Evolutionary conservation across 2,888 invertebrate species (phyloP), one percentile per base, ranked within the genome.

Genomic region (Agonopterix alstromeriana): DNA sequence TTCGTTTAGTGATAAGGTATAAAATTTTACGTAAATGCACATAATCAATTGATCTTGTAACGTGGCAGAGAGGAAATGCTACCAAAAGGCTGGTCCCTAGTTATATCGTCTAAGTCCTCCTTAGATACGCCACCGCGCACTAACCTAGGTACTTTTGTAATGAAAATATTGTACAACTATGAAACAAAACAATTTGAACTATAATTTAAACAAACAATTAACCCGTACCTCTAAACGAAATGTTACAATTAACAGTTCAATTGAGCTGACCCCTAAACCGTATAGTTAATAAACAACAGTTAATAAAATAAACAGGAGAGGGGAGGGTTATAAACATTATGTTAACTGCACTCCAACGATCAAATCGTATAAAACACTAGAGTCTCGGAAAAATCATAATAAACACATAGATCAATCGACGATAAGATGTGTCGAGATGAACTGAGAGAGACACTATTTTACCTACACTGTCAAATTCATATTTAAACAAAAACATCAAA

Each of bases 331-430:
- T 62, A 63, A 65, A 63, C 64, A 60, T 60, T 55, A 55, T 56
- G 73, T 69, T 73, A 74, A 73, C 66, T 72, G 60, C 75, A 71
- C 79, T 78, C 63, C 72, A 65, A 27, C 70, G 70, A 70, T 61
- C 72, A 68, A 73, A 73, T 76, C 70, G 70, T 70, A 71, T 72
- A 69, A 73, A 77, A 75, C 67, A 27, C 27, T 27, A 27, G 27
- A 66, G 61, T 53, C 58, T 55, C 11, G 50, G 52, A 56, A 56
- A 67, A 67, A 68, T 67, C 63, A 63, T 70, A 70, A 73, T 65
- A 63, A 61, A 27, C 40, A 3, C 67, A 69, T 42, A 73, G 77
- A 77, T 10, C 27, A 27, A 5, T 7, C 27, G 27, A 27, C 27
- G 27, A 5, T 27, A 27, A 27, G 27, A 27, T 27, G 27, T 27